These are phyloP conservation scores for Neotoma lepida DNA, from an alignment of 2,113 vertebrate genomes.

Conservation along the genomic window DNA sequence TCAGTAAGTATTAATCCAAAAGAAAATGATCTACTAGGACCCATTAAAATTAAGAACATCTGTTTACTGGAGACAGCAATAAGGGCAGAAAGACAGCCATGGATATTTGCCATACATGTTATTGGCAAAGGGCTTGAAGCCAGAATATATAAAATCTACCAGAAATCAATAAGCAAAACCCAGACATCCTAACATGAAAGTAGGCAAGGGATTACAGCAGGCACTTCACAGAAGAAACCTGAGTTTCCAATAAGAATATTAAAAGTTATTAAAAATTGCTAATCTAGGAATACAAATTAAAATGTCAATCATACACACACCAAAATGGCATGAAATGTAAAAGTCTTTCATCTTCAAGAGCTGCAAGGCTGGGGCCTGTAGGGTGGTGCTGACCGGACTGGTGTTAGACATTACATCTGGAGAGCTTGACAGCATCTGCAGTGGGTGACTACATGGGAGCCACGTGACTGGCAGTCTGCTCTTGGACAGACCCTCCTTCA, in stretches of 20 bases:
- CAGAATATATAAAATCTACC: slow-evolving; percentile 35
- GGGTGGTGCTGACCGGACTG: not conserved
- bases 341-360: not conserved
- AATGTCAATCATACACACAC: not conserved
- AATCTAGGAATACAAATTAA: slow-evolving; percentile 43
- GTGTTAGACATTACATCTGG: not conserved
- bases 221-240: not conserved
- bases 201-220: not conserved
- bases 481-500: not conserved
- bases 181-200: slow-evolving; percentile 49
- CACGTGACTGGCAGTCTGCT: not conserved
- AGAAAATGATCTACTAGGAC: slow-evolving; percentile 5
- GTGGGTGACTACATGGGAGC: not conserved
- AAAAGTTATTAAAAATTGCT: slow-evolving; percentile 8
- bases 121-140: not conserved
- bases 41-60: slow-evolving; percentile 26
- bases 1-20: not conserved
- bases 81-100: not conserved
- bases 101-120: not conserved
- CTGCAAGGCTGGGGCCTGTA: not conserved
- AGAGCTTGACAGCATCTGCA: not conserved
- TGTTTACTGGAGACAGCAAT: not conserved
- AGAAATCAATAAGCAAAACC: slow-evolving; percentile 28
- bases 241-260: not conserved
- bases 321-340: not conserved